Conservation (phyloP, 2,113 vertebrate genomes). For the Chamaea fasciata region DNA sequence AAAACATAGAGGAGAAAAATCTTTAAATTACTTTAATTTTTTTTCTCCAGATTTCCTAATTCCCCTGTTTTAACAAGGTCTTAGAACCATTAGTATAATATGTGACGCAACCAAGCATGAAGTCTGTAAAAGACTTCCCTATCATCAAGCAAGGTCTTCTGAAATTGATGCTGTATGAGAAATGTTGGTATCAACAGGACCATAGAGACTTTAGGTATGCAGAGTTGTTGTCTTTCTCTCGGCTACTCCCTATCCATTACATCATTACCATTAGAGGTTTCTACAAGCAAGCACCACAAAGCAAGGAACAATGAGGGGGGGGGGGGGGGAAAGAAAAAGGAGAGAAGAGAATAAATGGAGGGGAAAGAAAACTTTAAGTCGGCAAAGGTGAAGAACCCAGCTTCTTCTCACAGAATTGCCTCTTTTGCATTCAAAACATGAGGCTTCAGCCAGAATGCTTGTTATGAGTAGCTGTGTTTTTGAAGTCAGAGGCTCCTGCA, state of each 20-base stretch:
- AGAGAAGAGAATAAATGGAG: neutral
- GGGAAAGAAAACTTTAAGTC: neutral
- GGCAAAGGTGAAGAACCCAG: neutral
- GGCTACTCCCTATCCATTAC: neutral
- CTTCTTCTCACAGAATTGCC: neutral
- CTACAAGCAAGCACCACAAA: neutral
- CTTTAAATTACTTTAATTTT: neutral
- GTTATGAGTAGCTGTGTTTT: neutral
- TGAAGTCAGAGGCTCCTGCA: neutral
- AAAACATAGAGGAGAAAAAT: neutral
- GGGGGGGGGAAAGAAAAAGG: neutral
- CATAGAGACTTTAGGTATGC: neutral
- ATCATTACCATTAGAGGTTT: neutral
- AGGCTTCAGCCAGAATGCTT: neutral
- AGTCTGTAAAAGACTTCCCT: neutral
- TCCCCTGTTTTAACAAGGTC: neutral
- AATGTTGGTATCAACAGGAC: neutral
- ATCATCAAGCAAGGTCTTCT: neutral
- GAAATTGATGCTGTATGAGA: neutral
- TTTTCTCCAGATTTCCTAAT: neutral
- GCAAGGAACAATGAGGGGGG: neutral
- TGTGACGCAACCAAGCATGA: neutral
- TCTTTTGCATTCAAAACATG: neutral
- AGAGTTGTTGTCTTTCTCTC: neutral
- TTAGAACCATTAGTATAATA: neutral